Base-by-base conservation (phyloP, 2,888 invertebrate genomes). In the Polyommatus iphigenia region DNA sequence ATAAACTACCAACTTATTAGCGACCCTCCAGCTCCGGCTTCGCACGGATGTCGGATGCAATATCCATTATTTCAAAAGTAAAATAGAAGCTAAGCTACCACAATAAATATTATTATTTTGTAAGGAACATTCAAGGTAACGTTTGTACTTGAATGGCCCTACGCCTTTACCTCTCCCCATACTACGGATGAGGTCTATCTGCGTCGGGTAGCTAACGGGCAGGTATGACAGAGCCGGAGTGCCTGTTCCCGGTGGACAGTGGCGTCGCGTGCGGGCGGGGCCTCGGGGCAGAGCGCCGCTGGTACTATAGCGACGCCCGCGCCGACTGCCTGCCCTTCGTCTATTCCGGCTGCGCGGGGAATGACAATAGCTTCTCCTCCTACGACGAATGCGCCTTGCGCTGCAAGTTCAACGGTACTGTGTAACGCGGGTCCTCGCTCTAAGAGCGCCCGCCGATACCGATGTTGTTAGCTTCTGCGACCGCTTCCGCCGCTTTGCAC, bases 291-390 rank as follows among this genome's bases (percentile, higher is more conserved):
- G 88, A 87, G 82, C 96, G 95, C 81, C 95, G 97, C 85, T 98
- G 96, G 96, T 96, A 96, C 94, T 98, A 96, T 90, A 96, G 96
- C 89, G 95, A 95, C 81, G 92, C 92, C 77, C 92, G 94, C 82
- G 96, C 95, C 82, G 96, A 95, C 85, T 99, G 98, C 91, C 90
- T 96, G 82, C 95, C 96, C 78, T 98, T 99, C 93, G 95, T 96
- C 85, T 98, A 97, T 94, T 95, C 96, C 82, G 98, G 98, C 91
- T 99, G 98, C 91, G 96, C 96, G 81, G 98, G 98, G 85, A 98
- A 97, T 91, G 95, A 95, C 86, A 98, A 98, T 95, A 97, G 97
- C 94, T 98, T 98, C 95, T 95, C 93, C 88, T 95, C 96, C 78
- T 96, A 95, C 91, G 95, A 96, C 84, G 95, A 96, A 85, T 98